Conservation (phyloP, 2,113 vertebrate genomes). For the Phodopus roborovskii region DNA sequence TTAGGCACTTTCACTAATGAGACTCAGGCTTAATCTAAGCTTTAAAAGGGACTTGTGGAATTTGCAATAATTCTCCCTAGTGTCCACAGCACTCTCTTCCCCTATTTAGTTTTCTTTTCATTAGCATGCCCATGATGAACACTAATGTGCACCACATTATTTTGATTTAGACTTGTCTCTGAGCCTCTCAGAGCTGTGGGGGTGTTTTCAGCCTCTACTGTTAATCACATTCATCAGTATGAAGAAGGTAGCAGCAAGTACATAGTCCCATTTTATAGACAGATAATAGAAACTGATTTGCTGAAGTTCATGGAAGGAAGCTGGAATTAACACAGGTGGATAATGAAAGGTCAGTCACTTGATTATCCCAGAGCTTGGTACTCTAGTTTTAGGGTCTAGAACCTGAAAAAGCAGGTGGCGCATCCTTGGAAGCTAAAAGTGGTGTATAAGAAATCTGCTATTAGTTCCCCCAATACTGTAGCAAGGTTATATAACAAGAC, state of each 20-base stretch:
- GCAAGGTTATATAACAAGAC: too few relatives aligned
- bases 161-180: constrained; percentile 59
- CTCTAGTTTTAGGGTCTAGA: background rate
- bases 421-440: background rate
- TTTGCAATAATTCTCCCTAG: constrained; percentile 65
- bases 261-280: constrained; percentile 42
- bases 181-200: constrained; percentile 46
- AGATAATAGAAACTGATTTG: constrained; percentile 1
- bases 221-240: constrained; percentile 42
- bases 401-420: background rate
- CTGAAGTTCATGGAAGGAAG: background rate
- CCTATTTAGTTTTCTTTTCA: constrained; percentile 51
- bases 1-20: constrained; percentile 70
- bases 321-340: background rate
- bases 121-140: constrained; percentile 56
- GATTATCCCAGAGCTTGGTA: background rate
- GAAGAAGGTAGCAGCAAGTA: constrained; percentile 14
- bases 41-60: constrained; percentile 65
- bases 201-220: constrained; percentile 19
- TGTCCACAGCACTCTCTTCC: constrained; percentile 50
- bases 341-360: background rate
- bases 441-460: background rate
- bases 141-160: constrained; percentile 22
- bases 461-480: background rate
- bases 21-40: constrained; percentile 48